Evolutionary conservation across 2,113 vertebrate genomes (phyloP).

Genomic region (Thryonomys swinderianus): DNA sequence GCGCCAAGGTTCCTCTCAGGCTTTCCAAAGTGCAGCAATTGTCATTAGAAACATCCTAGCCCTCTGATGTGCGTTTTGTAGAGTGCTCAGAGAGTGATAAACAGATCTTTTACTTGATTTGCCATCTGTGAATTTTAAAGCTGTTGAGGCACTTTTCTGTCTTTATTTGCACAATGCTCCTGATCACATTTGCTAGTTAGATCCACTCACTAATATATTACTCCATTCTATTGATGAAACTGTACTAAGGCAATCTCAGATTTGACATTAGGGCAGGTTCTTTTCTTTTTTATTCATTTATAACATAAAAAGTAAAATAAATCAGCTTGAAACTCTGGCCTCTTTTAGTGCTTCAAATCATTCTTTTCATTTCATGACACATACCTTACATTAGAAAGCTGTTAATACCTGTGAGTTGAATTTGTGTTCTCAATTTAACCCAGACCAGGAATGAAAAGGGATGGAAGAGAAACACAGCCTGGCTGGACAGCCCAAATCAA

Average conservation of each 20-base stretch:
- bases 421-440: constrained; percentile 68
- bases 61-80: constrained; percentile 31
- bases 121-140: constrained; percentile 76
- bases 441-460: constrained; percentile 57
- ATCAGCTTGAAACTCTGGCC: constrained; percentile 51
- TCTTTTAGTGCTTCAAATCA: constrained; percentile 33
- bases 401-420: constrained; percentile 70
- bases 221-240: constrained; percentile 39
- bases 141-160: constrained; percentile 61
- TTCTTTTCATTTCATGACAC: constrained; percentile 53
- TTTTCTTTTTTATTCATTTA: neutral
- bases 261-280: neutral
- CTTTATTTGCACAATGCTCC: constrained; percentile 61
- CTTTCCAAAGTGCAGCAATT: constrained; percentile 48
- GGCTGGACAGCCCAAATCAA: constrained; percentile 63
- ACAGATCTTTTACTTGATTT: constrained; percentile 72
- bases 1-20: constrained; percentile 36
- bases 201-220: neutral
- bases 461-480: constrained; percentile 63
- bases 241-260: neutral
- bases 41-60: constrained; percentile 59
- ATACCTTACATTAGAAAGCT: constrained; percentile 65
- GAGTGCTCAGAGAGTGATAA: constrained; percentile 49
- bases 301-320: constrained; percentile 50
- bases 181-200: constrained; percentile 62